These are phyloP conservation scores for Pipistrellus pipistrellus DNA, from an alignment of 2,797 vertebrate species.

Conservation along the genomic window DNA sequence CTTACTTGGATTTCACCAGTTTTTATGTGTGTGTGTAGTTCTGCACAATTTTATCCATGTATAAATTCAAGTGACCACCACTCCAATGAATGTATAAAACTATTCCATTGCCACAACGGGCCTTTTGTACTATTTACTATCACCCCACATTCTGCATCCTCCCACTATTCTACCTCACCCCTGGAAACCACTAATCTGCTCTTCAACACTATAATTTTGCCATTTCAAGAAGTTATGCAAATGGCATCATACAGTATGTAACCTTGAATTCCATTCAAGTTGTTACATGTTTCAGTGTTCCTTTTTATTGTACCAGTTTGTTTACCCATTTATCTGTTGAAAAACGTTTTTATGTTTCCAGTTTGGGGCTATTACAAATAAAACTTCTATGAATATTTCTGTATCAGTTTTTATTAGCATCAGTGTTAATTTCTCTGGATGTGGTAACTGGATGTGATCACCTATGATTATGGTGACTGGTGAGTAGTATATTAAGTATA, in stretches of 20 bases:
- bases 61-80: neutral
- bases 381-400: neutral
- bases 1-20: slow-evolving; percentile 10
- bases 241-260: neutral
- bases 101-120: neutral
- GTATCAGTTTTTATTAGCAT: slow-evolving; percentile 14
- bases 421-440: neutral
- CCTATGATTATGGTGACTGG: neutral
- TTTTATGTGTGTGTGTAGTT: neutral
- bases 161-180: neutral
- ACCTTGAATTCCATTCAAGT: slow-evolving; percentile 9
- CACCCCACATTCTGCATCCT: neutral
- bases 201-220: neutral
- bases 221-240: slow-evolving; percentile 39
- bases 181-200: slow-evolving; percentile 11
- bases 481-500: slow-evolving; percentile 7
- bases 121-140: neutral
- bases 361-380: slow-evolving; percentile 29
- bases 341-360: slow-evolving; percentile 20
- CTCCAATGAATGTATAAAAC: neutral
- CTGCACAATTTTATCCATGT: neutral
- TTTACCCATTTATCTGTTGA: neutral
- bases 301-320: neutral
- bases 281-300: neutral
- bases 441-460: neutral